A percentile compares a stretch with the other conserved stretches of the same genome.
These are phyloP conservation scores for Stenotaenia linearis DNA, from an alignment of 2,888 invertebrate species.

Conservation along the genomic window DNA sequence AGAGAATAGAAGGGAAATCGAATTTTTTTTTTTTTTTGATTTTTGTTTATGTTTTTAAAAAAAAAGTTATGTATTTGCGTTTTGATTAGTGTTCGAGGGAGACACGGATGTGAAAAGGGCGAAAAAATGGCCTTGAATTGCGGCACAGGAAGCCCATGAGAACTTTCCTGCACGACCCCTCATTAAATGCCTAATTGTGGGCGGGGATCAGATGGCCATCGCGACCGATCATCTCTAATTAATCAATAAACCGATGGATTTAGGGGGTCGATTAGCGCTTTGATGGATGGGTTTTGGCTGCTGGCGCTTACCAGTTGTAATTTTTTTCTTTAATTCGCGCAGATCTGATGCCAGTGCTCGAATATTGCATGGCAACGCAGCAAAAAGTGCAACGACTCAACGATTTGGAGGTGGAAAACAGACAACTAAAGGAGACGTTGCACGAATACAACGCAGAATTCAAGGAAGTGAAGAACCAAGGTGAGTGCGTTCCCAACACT, in stretches of 20 bases:
- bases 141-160: conserved; percentile 17
- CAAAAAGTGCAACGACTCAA: conserved; percentile 47
- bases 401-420: conserved; percentile 53
- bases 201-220: conserved; percentile 26
- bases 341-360: conserved; percentile 51
- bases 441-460: conserved; percentile 53
- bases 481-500: conserved; percentile 40
- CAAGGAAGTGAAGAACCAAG: conserved; percentile 53
- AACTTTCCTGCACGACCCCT: conserved; percentile 21
- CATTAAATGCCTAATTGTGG: conserved; percentile 8
- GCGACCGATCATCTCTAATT: conserved; percentile 30
- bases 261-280: background rate
- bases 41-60: background rate
- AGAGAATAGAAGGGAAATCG: conserved; percentile 6
- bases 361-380: conserved; percentile 48
- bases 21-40: background rate
- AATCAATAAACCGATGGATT: conserved; percentile 30
- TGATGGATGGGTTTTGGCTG: conserved; percentile 11
- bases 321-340: conserved; percentile 36
- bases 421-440: conserved; percentile 52
- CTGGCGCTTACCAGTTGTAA: background rate
- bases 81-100: conserved; percentile 2
- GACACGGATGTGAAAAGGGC: conserved; percentile 24
- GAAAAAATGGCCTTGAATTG: conserved; percentile 19
- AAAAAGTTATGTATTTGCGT: background rate